Base-by-base conservation (phyloP, 2,888 invertebrate species). In the Pasiphila rectangulata region DNA sequence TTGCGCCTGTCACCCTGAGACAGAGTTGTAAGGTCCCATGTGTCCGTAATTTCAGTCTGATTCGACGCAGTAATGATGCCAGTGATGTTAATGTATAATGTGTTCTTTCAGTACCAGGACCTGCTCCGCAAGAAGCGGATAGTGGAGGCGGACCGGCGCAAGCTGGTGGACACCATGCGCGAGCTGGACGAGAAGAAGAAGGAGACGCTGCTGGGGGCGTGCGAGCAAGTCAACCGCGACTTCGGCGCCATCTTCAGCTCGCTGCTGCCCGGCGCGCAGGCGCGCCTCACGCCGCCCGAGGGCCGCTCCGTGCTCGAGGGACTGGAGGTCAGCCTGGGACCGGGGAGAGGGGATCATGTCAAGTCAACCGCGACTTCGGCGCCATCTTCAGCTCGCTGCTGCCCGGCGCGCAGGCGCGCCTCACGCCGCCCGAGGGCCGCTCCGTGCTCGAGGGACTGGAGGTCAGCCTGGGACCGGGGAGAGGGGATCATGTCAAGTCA, bases 241-340 rank as follows among this genome's bases (percentile, higher is more conserved):
- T 99, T 99, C 79, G 96, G 96, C 5, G 94, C 96, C 19, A 99
- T 99, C 75, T 99, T 99, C 85, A 92, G 93, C 52, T 94, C 95
- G 1, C 88, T 99, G 53, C 89, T 99, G 61, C 97, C 98, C 1
- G 98, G 98, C 0, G 95, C 98, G 0, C 91, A 94, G 63, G 98
- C 98, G 0, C 92, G 93, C 69, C 90, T 99, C n/a, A 90, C 91
- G 48, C 94, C 97, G 10, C 92, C 93, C 0, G 90, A 91, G n/a
- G 94, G 94, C 1, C 89, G 90, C 63, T 86, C 91, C 5, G 94
- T 96, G 46, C 87, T 97, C 1, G 94, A 96, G 43, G 99, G 99
- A 0, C 89, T 99, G 0, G 97, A 98, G 90, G n/a, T n/a, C n/a
- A n/a, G n/a, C n/a, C n/a, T n/a, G n/a, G n/a, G n/a, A n/a, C n/a